Percentiles rank a stretch among this genome's conserved stretches.
phyloP scores from a whole-genome alignment of 2,113 vertebrate species.

The Panurus biarmicus region DNA sequence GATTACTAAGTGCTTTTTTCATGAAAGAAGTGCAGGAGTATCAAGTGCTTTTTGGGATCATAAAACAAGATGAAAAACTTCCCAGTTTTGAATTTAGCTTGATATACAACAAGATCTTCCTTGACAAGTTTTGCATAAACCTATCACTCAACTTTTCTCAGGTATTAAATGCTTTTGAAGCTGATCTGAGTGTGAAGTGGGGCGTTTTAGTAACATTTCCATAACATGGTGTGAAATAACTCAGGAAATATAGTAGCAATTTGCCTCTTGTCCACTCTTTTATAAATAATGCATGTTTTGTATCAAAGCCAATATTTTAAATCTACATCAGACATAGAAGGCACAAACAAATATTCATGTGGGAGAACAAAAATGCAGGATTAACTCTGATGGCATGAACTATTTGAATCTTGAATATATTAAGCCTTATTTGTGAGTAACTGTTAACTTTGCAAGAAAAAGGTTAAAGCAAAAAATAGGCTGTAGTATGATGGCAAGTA shows the following conservation, averaged over 20 bases:
- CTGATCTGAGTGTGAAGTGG: not conserved
- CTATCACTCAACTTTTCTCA: not conserved
- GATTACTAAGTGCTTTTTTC: not conserved
- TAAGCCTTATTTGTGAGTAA: not conserved
- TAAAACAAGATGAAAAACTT: not conserved
- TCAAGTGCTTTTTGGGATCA: not conserved
- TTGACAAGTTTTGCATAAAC: not conserved
- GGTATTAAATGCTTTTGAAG: not conserved
- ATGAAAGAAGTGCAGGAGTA: not conserved
- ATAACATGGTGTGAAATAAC: not conserved
- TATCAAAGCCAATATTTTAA: not conserved
- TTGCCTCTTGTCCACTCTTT: not conserved
- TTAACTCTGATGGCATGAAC: not conserved
- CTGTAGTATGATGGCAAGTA: not conserved
- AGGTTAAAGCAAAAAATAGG: not conserved
- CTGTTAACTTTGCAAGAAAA: not conserved
- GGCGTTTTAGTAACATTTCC: not conserved
- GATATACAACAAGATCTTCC: not conserved
- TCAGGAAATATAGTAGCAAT: not conserved
- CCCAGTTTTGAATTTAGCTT: not conserved
- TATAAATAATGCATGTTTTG: slow-evolving; percentile 9
- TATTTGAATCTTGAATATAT: slow-evolving; percentile 1
- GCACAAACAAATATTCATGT: not conserved
- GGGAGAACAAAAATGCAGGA: not conserved
- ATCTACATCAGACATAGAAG: slow-evolving; percentile 7